Evolutionary conservation across 1,140 invertebrate genomes (phyloP), one percentile per base, ranked within the genome.

Genomic region (Sminthurinus signatus): DNA sequence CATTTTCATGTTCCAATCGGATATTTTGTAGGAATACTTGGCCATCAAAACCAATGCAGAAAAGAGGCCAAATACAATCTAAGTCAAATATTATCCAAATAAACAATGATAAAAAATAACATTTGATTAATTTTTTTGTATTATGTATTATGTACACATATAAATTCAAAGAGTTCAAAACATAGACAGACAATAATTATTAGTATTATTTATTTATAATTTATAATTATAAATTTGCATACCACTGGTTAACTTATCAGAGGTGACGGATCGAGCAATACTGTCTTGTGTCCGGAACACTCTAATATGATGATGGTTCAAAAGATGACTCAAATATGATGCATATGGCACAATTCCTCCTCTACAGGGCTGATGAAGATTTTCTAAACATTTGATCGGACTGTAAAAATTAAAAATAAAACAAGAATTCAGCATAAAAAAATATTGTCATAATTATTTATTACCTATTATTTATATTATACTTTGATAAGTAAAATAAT

Each of bases 61-160:
- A 56, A 10, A 32, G n/a, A 5, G 54, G 54, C 54, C 54, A 56
- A 28, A 27, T 32, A 21, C 29, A 39, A 56, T 56, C 54, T 56
- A 48, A 17, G 8, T 5, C 46, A 48, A 8, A 5, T 48, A 5
- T 19, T 48, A 10, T 48, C 5, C 46, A 14, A 23, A 14, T 19
- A 19, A 10, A 48, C 46, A 48, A 48, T 48, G 5, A 23, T 48
- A 8, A 48, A 8, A 8, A 15, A 52, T 52, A 10, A 19, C 4
- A 46, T n/a, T 46, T 10, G 14, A 17, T 17, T 5, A 4, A 21
- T 8, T 23, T 23, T 52, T 52, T 15, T 52, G 50, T 52, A 8
- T 23, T 52, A 5, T 12, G 14, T 52, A 31, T 23, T 8, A 52
- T 4, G 15, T 52, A 12, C 8, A 27, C 4, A 19, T 46, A 19